Evolutionary conservation across 2,888 invertebrate genomes (phyloP).

Genomic region (Phoronis australis): DNA sequence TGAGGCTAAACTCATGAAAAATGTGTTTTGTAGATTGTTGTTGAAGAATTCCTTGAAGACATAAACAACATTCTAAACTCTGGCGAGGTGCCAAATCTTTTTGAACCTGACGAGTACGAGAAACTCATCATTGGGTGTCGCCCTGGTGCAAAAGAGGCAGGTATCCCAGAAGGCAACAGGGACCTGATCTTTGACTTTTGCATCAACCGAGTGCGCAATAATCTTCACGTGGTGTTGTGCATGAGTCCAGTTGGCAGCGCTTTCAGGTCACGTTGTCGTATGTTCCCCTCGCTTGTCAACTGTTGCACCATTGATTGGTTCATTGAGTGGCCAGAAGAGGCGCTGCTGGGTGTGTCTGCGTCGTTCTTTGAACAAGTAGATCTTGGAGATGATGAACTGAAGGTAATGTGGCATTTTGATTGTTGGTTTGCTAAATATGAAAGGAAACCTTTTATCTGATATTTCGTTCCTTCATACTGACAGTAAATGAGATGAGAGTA

Average conservation of each 20-base stretch:
- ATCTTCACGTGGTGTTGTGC: slow-evolving; percentile 79
- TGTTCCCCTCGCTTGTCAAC: slow-evolving; percentile 55
- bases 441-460: not conserved
- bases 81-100: slow-evolving; percentile 87
- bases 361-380: slow-evolving; percentile 64
- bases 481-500: too few relatives aligned
- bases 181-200: slow-evolving; percentile 82
- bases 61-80: slow-evolving; percentile 88
- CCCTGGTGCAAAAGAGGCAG: slow-evolving; percentile 65
- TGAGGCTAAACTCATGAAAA: too few relatives aligned
- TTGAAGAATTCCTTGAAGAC: slow-evolving; percentile 85
- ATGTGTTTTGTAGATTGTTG: slow-evolving; percentile 75
- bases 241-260: slow-evolving; percentile 89
- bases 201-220: slow-evolving; percentile 74
- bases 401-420: slow-evolving; percentile 23
- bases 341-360: slow-evolving; percentile 72
- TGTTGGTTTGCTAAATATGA: not conserved
- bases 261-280: slow-evolving; percentile 63
- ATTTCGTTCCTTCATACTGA: too few relatives aligned
- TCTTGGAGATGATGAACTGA: slow-evolving; percentile 57
- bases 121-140: slow-evolving; percentile 73
- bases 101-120: slow-evolving; percentile 73
- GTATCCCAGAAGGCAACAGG: slow-evolving; percentile 64
- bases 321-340: slow-evolving; percentile 84
- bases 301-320: slow-evolving; percentile 55